These are phyloP conservation scores for Varanus salvator DNA, from an alignment of 2,113 vertebrate species.

Conservation along the genomic window DNA sequence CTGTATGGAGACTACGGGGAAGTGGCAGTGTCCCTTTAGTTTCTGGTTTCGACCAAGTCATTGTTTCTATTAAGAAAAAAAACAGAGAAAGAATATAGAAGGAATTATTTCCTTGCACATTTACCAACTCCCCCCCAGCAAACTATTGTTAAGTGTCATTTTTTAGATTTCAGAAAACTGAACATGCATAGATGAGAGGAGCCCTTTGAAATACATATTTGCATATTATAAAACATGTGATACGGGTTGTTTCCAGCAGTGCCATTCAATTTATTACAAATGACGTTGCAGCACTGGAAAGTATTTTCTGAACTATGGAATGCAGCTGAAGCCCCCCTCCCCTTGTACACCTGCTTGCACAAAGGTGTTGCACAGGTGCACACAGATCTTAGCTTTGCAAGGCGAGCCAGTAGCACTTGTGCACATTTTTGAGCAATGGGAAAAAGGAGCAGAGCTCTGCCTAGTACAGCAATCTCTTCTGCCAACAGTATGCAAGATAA, in stretches of 20 bases:
- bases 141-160: background rate
- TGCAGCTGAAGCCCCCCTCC: background rate
- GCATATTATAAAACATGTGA: background rate
- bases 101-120: background rate
- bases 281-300: no score
- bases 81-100: constrained; percentile 15
- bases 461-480: no score
- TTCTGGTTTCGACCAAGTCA: constrained; percentile 92
- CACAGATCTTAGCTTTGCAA: no score
- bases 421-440: no score
- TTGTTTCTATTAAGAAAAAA: constrained; percentile 84
- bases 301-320: background rate
- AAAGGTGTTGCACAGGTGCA: no score
- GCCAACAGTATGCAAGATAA: no score
- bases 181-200: background rate
- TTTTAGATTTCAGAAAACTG: constrained; percentile 18
- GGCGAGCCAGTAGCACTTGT: no score
- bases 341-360: no score
- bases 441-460: no score
- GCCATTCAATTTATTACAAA: no score
- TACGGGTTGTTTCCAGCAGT: no score
- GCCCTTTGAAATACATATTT: background rate
- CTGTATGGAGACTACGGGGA: constrained; percentile 95
- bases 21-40: constrained; percentile 87
- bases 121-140: background rate